phyloP scores from a whole-genome alignment of 2,888 invertebrate genomes.

The Epirrita christyi region DNA sequence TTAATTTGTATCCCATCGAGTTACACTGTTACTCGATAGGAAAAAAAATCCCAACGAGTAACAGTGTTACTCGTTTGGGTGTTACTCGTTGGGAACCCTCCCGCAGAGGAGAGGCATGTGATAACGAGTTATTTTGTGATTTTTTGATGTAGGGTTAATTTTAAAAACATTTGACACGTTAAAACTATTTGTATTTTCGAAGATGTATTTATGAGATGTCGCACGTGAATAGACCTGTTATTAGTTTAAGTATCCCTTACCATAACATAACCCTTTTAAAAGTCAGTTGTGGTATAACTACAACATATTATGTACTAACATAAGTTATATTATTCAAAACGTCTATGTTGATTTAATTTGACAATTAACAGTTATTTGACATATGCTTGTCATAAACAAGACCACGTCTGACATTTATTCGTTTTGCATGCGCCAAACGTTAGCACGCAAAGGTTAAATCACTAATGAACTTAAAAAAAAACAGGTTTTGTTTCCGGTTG shows the following conservation, averaged over 20 bases:
- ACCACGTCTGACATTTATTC: constrained; percentile 29
- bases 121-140: constrained; percentile 46
- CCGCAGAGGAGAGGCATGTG: no score
- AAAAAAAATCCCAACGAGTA: no score
- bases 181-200: background rate
- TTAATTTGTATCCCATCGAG: no score
- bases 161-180: constrained; percentile 15
- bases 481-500: constrained; percentile 5
- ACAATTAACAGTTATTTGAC: constrained; percentile 7
- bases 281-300: no score
- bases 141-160: constrained; percentile 42
- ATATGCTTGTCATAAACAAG: constrained; percentile 26
- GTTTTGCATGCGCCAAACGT: constrained; percentile 30
- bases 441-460: constrained; percentile 14
- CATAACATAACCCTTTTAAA: no score
- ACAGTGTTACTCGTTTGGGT: no score
- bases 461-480: constrained; percentile 24
- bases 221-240: background rate
- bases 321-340: no score
- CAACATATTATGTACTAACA: no score
- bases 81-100: no score
- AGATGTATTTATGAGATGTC: background rate
- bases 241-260: no score
- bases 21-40: no score
- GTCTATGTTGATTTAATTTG: no score